Percentiles rank a stretch among this genome's conserved stretches.
phyloP scores from a whole-genome alignment of 2,888 invertebrate species.

The Drosophila multiciliata region DNA sequence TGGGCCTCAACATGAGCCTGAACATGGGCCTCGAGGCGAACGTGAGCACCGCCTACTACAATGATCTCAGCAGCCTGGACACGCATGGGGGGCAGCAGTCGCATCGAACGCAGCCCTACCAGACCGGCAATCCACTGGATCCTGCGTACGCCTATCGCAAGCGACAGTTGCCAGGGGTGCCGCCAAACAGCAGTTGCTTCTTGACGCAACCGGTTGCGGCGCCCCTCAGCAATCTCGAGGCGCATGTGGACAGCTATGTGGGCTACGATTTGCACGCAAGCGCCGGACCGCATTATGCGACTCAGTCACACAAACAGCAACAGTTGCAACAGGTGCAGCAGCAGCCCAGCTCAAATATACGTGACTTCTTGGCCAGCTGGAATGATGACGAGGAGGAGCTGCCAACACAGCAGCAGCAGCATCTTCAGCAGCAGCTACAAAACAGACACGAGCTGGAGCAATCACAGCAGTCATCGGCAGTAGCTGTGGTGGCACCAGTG shows the following conservation, averaged over 20 bases:
- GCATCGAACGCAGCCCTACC: conserved; percentile 44
- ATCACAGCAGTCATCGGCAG: conserved; percentile 3
- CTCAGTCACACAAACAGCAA: conserved; percentile 20
- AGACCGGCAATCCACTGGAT: conserved; percentile 49
- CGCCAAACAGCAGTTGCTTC: conserved; percentile 51
- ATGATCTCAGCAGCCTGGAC: conserved; percentile 75
- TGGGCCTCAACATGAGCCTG: conserved; percentile 41
- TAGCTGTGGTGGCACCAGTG: conserved; percentile 49
- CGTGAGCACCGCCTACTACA: conserved; percentile 63
- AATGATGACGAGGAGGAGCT: conserved; percentile 84
- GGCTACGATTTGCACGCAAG: conserved; percentile 57
- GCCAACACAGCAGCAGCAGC: conserved; percentile 8
- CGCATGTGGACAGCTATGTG: conserved; percentile 63
- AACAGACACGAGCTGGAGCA: conserved; percentile 14
- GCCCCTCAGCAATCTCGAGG: conserved; percentile 56
- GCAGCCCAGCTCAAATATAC: conserved; percentile 71
- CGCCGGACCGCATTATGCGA: conserved; percentile 21
- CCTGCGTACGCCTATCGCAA: conserved; percentile 66
- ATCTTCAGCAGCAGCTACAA: conserved; percentile 4
- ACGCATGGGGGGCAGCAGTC: conserved; percentile 60
- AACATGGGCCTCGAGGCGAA: conserved; percentile 47
- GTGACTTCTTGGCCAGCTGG: conserved; percentile 84
- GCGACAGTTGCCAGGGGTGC: conserved; percentile 31
- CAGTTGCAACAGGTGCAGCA: not conserved
- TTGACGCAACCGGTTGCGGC: conserved; percentile 41